A percentile compares a stretch with the other conserved stretches of the same genome.
Evolutionary conservation across 1,140 invertebrate species (phyloP).

Genomic region (Mya arenaria): DNA sequence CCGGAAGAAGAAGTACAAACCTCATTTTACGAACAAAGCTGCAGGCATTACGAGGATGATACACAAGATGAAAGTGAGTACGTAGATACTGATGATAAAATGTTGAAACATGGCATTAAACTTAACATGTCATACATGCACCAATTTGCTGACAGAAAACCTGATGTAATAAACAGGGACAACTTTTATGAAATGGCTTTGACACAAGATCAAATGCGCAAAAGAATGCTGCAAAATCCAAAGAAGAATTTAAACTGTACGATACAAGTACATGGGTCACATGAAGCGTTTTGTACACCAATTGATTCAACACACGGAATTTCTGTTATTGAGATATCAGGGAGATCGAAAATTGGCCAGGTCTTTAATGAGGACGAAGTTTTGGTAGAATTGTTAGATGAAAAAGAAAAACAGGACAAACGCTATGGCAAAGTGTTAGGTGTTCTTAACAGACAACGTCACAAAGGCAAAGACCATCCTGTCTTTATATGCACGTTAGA

Average conservation of each 20-base stretch:
- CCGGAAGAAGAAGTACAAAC: background rate
- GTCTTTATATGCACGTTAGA: constrained; percentile 72
- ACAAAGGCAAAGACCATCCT: constrained; percentile 57
- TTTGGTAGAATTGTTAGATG: constrained; percentile 69
- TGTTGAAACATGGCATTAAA: constrained; percentile 20
- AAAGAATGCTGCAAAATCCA: constrained; percentile 34
- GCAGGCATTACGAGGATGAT: constrained; percentile 13
- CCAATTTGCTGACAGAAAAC: constrained; percentile 7
- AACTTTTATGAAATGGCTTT: constrained; percentile 23
- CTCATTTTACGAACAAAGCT: constrained; percentile 43
- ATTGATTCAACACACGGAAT: constrained; percentile 42
- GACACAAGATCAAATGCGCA: background rate
- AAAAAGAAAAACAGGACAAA: constrained; percentile 21
- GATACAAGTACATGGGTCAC: constrained; percentile 63
- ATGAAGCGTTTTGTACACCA: constrained; percentile 58
- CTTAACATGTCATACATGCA: constrained; percentile 21
- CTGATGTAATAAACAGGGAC: background rate
- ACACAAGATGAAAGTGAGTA: background rate
- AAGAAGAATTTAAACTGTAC: constrained; percentile 60
- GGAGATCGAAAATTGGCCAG: constrained; percentile 71
- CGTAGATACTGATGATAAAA: background rate
- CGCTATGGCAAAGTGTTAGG: constrained; percentile 68
- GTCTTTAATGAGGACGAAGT: constrained; percentile 74
- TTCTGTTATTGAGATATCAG: constrained; percentile 68
- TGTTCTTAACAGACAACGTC: constrained; percentile 56